Evolutionary conservation across 2,113 vertebrate genomes (phyloP).

Genomic region (Peromyscus californicus): DNA sequence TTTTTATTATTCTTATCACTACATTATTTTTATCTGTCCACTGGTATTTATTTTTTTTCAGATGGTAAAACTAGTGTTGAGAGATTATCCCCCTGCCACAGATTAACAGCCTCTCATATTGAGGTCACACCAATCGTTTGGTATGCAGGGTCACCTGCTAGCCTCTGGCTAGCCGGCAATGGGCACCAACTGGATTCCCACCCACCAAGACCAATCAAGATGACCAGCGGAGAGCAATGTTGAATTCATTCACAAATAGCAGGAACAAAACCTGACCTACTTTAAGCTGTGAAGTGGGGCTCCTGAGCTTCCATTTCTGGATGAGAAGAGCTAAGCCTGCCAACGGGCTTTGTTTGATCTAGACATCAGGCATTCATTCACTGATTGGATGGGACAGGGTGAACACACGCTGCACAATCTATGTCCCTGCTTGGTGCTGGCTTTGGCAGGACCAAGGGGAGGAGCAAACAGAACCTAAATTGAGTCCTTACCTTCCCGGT

Average conservation of each 20-base stretch:
- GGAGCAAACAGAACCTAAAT: rapidly evolving
- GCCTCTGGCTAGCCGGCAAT: neutral
- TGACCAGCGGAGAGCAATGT: neutral
- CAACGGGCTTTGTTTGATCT: neutral
- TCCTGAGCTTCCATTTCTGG: neutral
- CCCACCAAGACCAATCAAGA: neutral
- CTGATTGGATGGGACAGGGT: neutral
- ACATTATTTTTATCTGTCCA: neutral
- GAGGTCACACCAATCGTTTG: neutral
- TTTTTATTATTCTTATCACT: neutral
- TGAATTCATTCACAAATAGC: constrained; percentile 36
- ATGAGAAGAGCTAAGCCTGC: neutral
- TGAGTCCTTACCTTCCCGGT: neutral
- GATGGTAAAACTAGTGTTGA: neutral
- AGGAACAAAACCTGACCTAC: constrained; percentile 63
- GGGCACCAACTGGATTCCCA: neutral
- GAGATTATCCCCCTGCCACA: neutral
- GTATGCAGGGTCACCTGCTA: neutral
- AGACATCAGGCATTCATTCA: neutral
- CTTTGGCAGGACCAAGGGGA: neutral
- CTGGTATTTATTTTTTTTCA: neutral
- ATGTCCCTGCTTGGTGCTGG: too few species aligned
- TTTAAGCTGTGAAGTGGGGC: neutral
- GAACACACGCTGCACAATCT: neutral
- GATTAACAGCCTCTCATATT: rapidly evolving